Evolutionary conservation across 2,888 invertebrate species (phyloP), one percentile per base, ranked within the genome.

Genomic region (Galerucella pusilla): DNA sequence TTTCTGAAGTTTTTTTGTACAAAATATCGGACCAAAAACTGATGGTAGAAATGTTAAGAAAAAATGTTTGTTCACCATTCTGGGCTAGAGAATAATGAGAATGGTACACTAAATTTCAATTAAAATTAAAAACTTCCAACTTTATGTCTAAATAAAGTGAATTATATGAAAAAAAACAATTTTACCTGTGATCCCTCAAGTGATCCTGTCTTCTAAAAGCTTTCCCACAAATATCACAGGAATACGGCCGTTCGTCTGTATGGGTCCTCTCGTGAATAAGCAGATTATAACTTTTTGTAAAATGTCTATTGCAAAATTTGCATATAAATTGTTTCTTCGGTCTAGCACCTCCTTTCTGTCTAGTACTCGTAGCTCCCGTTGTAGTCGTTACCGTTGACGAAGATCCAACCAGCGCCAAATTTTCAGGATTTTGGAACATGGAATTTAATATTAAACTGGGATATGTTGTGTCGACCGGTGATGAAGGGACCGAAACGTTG

Each of bases 201-300:
- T 97, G 97, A 88, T 99, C 99, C 89, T 99, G 99, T 85, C 99
- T 90, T 83, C 99, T 91, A 89, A 99, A 99, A 14, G 98, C 97
- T 88, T 99, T 99, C 76, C 96, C 96, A 87, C 99, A 99, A 85
- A 98, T 97, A 88, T 99, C 98, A 89, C 99, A 99, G 70, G 97
- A 96, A 87, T 97, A 99, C 0, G 99, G 98, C 74, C 99, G 90
- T 88, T 99, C 99, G 86, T 98, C 97, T 7, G 98, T 99, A 86
- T 99, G 98, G 2, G 98, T 99, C 85, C 98, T 90, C 87, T 98
- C 98, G 90, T 99, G 99, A 83, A 99, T 99, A 82, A 98, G 90
- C 85, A 99, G 90, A 88, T 99, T 99, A 89, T 97, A 99, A 35
- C 97, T 97, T 89, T 99, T 99, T 77, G 98, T 98, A 88, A 99